Base-by-base conservation (phyloP, 2,113 vertebrate species). In the Melospiza georgiana region DNA sequence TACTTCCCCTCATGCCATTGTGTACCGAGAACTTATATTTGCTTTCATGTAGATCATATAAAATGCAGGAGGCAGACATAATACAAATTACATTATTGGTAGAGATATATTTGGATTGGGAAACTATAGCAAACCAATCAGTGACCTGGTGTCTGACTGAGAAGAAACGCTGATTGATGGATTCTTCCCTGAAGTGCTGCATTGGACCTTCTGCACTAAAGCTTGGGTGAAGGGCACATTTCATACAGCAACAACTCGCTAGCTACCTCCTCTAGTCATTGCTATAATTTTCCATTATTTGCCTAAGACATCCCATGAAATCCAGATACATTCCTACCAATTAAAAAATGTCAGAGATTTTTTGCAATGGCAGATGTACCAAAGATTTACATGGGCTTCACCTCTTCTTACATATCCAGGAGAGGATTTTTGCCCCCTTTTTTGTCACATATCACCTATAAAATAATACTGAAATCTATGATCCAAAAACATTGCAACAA, bases 11-110 rank as follows among this genome's bases (percentile, higher is more conserved):
- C 43, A 81, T 1, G 1, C 43, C 66, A 79, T 23, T 65, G 46
- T 62, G 83, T 44, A 79, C 46, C 51, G 35, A 95, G 37, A 92
- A 73, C 41, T 87, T 89, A 61, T 15, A 52, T 91, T 87, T 66
- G 54, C 75, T 94, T 97, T 93, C 85, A 93, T 79, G 74, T 68
- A 88, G 67, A 82, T 39, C 22, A 79, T 62, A 59, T 39, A 88
- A 91, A 95, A 57, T 84, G 69, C n/a, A 77, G 51, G 22, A 86
- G 55, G 59, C 44, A 92, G 37, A 78, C 18, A 54, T 54, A 72
- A 61, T 41, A 89, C 69, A 44, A 48, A 81, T 55, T 84, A 61
- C 21, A 58, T 51, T 76, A 44, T 21, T 48, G 57, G 69, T 3
- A 51, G 25, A 83, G 37, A 33, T 46, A 33, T 39, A 23, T 74